Base-by-base conservation (phyloP, 2,888 invertebrate species). In the Baccha elongata region DNA sequence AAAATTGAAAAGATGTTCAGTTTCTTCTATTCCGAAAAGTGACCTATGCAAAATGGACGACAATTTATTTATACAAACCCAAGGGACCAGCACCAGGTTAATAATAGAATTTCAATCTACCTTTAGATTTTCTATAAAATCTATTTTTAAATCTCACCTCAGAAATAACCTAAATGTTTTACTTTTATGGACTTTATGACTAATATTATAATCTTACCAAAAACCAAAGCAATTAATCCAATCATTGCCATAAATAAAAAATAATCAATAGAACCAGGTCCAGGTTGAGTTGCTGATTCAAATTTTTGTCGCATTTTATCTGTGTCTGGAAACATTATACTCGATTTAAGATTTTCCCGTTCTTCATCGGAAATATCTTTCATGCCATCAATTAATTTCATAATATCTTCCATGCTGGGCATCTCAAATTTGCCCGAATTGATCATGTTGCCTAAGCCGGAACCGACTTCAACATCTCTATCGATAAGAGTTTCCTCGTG, bases 321-420 rank as follows among this genome's bases (percentile, higher is more conserved):
- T 88, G 90, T 0, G 48, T 92, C 90, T 0, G 91, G 89, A 84
- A 89, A 92, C 0, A 91, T 88, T 53, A 94, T 86, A 87, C 92
- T 91, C 1, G 91, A 91, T 68, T 91, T 92, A 17, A 95, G 86
- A 64, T 91, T 92, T n/a, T 92, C 92, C 84, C 92, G 93, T 62
- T 94, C 92, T 19, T 93, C 93, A 4, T 94, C 94, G 58, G 92
- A 90, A 1, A 95, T 87, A 1, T 92, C 93, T 0, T 89, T 87
- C 86, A 93, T 91, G 0, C 91, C 88, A 17, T 94, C 92, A 19
- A 94, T 89, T 88, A 93, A 89, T 46, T 92, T 92, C 78, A 94
- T 86, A 0, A 94, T 87, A 42, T 93, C 92, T 21, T 93, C 93
- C 1, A 92, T 87, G 0, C 92, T 91, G 0, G 94, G 93, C 73